A percentile compares a stretch with the other conserved stretches of the same genome.
Evolutionary conservation across 2,113 vertebrate genomes (phyloP).

Genomic region (Entomyzon cyanotis): DNA sequence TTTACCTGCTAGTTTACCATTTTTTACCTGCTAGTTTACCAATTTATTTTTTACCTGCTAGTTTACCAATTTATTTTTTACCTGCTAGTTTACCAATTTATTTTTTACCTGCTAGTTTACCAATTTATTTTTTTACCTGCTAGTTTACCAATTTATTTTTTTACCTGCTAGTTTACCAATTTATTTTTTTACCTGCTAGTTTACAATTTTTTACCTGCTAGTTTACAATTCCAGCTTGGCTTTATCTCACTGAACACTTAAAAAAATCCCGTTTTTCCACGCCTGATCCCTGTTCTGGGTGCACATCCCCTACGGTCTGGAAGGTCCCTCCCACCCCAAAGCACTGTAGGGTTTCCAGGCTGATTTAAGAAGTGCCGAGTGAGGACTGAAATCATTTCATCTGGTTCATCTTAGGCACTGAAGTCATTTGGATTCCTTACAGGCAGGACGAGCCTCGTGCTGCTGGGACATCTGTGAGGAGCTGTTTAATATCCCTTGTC

Average conservation of each 20-base stretch:
- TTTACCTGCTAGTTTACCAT: too few species aligned
- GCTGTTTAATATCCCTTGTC: slow-evolving; percentile 52
- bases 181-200: too few species aligned
- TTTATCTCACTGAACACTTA: accelerated
- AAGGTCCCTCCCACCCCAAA: background rate
- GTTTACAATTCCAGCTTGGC: background rate
- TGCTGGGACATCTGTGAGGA: slow-evolving; percentile 22
- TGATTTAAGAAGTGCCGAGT: slow-evolving; percentile 2
- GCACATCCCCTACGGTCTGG: background rate
- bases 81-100: too few species aligned
- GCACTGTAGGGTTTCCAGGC: background rate
- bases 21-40: too few species aligned
- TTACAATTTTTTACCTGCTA: background rate
- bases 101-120: too few species aligned
- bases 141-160: too few species aligned
- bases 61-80: too few species aligned
- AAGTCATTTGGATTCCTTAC: slow-evolving; percentile 31
- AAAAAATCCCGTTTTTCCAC: background rate
- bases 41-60: too few species aligned
- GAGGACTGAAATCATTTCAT: slow-evolving; percentile 54
- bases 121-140: too few species aligned
- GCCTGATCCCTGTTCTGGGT: background rate
- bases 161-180: too few species aligned
- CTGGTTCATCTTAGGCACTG: slow-evolving; percentile 50
- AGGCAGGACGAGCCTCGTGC: background rate